Base-by-base conservation (phyloP, 2,113 vertebrate genomes). In the Cebidichthys violaceus region DNA sequence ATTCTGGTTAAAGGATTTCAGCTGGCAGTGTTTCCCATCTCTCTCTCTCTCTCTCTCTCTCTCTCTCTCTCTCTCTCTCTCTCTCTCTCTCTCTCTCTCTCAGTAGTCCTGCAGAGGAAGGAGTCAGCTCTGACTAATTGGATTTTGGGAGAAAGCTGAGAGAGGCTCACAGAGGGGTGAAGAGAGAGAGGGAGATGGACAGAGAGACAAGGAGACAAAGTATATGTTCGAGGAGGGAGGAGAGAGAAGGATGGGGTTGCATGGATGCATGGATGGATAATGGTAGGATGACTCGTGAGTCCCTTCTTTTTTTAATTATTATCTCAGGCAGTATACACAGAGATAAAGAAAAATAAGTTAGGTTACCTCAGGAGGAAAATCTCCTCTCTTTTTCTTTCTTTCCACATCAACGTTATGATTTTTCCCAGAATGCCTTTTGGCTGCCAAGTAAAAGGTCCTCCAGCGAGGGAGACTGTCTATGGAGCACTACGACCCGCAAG, bases 131-230 rank as follows among this genome's bases (percentile, higher is more conserved):
- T 47, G 52, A 69, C 84, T 88, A 88, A 90, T 88, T 88, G 75
- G 83, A 86, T 90, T 90, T 88, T n/a, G n/a, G 79, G 68, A 71
- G 89, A 77, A 72, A 77, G 75, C 18, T 4, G 84, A 41, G 20
- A 57, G 50, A 77, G 33, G 62, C 57, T 62, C 55, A 15, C 29
- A 45, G 70, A 50, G 70, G 65, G 78, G 74, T 81, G 83, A 72
- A 78, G 77, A 87, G 79, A 82, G 45, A 52, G 50, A 52, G 50
- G 0, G 75, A 87, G 76, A 77, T 77, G 72, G 72, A 87, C 33
- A 7, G 69, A 77, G 59, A 70, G 79, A 81, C 67, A 67, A 69
- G 62, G n/a, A 86, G 37, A 69, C 62, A 66, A 64, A 81, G 66
- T 70, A 13, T 70, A 59, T 70, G 71, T 37, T 35, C 2, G 0